Base-by-base conservation (phyloP, 2,113 vertebrate species). In the Calcarius ornatus region DNA sequence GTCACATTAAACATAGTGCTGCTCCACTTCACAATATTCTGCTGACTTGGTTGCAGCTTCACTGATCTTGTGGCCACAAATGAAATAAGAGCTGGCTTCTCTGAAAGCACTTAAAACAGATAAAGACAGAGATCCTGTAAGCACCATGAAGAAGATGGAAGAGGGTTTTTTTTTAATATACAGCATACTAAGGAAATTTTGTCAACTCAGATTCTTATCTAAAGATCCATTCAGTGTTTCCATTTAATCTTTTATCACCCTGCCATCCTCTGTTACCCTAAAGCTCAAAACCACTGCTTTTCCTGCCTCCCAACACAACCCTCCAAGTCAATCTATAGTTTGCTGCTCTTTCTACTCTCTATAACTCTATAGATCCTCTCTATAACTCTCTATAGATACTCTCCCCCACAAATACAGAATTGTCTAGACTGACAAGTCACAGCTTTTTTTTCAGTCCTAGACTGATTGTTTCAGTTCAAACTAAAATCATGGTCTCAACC, bases 311-410 rank as follows among this genome's bases (percentile, higher is more conserved):
- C 50, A 80, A 53, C 28, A 82, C 10, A 77, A 40, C 11, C 18
- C 4, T 6, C 3, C 53, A 69, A 73, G 14, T 57, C 66, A n/a
- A 66, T 33, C 23, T n/a, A 14, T 4, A 40, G 27, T 30, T 81
- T 40, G 35, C 37, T 83, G 31, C 13, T 68, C 22, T 63, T 86
- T 86, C 50, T 61, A 25, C 14, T 75, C 56, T 42, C 0, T 63
- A 3, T 15, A n/a, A 64, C 3, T 43, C n/a, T n/a, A n/a, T n/a
- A n/a, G n/a, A n/a, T n/a, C n/a, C 14, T 75, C 56, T 42, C 0
- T 63, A 3, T 15, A n/a, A 64, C 3, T 43, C n/a, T n/a, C n/a
- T n/a, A n/a, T n/a, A 63, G 18, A 50, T 63, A 76, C 10, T 86
- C 10, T 68, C 12, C 24, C 4, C 8, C 6, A 50, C 8, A 81